Evolutionary conservation across 2,797 vertebrate genomes (phyloP), one percentile per base, ranked within the genome.

Genomic region (Pangasius sanitwongsei): DNA sequence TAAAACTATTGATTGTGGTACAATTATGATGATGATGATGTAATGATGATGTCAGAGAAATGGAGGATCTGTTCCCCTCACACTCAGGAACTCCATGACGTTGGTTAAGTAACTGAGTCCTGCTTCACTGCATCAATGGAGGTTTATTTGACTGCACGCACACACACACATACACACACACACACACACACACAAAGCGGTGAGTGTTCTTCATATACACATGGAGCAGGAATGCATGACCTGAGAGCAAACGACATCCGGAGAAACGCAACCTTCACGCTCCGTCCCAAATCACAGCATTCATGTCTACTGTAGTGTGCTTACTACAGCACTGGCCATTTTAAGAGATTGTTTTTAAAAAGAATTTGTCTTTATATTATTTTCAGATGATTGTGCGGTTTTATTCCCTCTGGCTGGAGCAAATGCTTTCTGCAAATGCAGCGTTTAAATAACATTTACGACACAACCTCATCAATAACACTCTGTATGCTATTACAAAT

Each of bases 101-200:
- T 16, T 86, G 31, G 41, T 50, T 50, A 31, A 67, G 15, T 61
- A 84, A 84, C 25, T 5, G 37, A 63, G 44, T 78, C 37, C 50
- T 59, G 31, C 53, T 77, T 75, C 53, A 74, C n/a, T 31, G 20
- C 67, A 86, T 61, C 50, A 80, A 65, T 50, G 50, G 48, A 63
- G 69, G 83, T 12, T 44, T 67, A 78, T 74, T 48, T 69, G 81
- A 61, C 48, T 23, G 1, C 65, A 3, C 78, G 53, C 83, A 53
- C 83, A 67, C 83, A 37, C 83, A 69, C 77, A 86, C 70, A 25
- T n/a, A 82, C 31, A 41, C 55, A 82, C 31, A 34, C 63, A 57
- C 57, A n/a, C 69, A 75, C 85, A 87, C 70, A 86, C 70, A 59
- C 55, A 75, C 70, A 86, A 74, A 77, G 83, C 20, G 13, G 28